phyloP scores from a whole-genome alignment of 2,888 invertebrate species.

The Hyppa rectilinea region DNA sequence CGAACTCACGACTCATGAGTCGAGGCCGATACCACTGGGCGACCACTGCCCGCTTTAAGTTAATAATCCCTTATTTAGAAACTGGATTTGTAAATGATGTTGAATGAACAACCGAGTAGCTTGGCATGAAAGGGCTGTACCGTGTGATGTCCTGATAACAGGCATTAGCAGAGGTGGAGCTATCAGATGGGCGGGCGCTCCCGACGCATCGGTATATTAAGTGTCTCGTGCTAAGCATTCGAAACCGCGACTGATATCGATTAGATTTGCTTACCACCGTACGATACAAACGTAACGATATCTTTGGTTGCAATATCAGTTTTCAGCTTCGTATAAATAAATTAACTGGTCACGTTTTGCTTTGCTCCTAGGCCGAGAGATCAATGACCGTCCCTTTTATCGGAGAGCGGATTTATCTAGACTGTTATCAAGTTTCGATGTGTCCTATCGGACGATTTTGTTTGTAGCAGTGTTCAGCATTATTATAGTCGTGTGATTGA shows the following conservation, averaged over 20 bases:
- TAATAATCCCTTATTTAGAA: background rate
- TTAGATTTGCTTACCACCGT: conserved; percentile 55
- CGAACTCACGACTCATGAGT: no score
- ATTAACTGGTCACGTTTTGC: conserved; percentile 67
- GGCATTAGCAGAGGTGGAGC: conserved; percentile 21
- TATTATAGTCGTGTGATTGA: conserved; percentile 36
- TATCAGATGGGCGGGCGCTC: conserved; percentile 28
- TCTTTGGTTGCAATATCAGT: conserved; percentile 59
- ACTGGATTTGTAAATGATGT: background rate
- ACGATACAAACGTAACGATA: conserved; percentile 57
- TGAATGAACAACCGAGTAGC: background rate
- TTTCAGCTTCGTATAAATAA: conserved; percentile 63
- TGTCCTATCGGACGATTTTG: conserved; percentile 65
- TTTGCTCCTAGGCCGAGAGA: conserved; percentile 75
- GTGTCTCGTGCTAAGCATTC: conserved; percentile 43
- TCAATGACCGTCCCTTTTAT: conserved; percentile 84
- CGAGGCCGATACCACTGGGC: no score
- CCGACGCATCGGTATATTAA: conserved; percentile 22
- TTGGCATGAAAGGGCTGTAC: background rate
- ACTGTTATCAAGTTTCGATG: conserved; percentile 65
- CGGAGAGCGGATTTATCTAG: conserved; percentile 72
- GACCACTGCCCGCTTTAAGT: no score
- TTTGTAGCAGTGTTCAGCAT: conserved; percentile 59
- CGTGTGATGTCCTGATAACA: conserved; percentile 16
- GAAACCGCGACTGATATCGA: conserved; percentile 46